Conservation (phyloP, 2,113 vertebrate species). For the Elephas maximus region DNA sequence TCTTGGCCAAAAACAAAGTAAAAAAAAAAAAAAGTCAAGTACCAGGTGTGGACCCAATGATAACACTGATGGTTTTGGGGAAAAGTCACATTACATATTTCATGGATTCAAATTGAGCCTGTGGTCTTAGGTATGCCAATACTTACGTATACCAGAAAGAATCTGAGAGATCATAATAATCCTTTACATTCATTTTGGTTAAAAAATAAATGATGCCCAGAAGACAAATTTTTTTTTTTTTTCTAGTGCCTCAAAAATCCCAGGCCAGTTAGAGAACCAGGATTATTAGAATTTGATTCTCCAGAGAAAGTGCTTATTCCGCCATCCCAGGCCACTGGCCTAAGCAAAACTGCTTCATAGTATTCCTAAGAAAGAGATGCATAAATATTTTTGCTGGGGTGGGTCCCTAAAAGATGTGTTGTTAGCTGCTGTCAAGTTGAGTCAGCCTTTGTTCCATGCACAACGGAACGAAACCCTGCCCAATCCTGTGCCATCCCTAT, state of each 20-base stretch:
- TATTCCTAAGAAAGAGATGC: neutral
- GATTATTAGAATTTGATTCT: slow-evolving; percentile 10
- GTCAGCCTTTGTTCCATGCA: neutral
- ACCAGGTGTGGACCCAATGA: neutral
- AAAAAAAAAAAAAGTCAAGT: neutral
- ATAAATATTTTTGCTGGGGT: neutral
- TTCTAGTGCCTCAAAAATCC: neutral
- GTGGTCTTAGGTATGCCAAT: neutral
- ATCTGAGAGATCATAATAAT: neutral
- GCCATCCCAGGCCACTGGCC: too few species aligned
- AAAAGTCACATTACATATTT: neutral
- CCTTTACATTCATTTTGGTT: neutral
- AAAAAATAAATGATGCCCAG: neutral
- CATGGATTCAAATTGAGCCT: neutral
- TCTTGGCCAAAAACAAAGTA: neutral
- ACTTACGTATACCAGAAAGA: neutral
- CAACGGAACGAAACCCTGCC: neutral
- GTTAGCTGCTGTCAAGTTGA: neutral
- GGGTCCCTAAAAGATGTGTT: neutral
- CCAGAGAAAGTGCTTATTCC: neutral
- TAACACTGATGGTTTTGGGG: neutral
- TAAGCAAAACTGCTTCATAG: neutral
- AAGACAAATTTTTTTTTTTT: neutral
- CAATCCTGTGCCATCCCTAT: neutral
- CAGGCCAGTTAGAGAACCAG: neutral